A percentile compares a stretch with the other conserved stretches of the same genome.
Conservation (phyloP, 2,888 invertebrate species). For the Allygus modestus region DNA sequence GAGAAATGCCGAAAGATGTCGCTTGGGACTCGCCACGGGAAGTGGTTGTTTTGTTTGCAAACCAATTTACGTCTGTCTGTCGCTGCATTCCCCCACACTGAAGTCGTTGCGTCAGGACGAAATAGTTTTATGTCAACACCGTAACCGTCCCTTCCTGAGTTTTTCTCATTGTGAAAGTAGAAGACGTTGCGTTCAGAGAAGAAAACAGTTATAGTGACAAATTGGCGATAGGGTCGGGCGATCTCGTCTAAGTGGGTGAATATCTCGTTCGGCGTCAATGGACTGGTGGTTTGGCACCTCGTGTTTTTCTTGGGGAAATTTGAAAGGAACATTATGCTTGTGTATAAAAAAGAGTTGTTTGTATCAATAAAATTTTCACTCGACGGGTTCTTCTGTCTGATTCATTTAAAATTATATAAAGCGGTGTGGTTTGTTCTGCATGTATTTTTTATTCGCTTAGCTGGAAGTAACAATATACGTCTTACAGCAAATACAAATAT, state of each 20-base stretch:
- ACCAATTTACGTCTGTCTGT: constrained; percentile 24
- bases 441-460: too few species aligned
- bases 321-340: not conserved
- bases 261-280: constrained; percentile 27
- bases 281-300: not conserved
- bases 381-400: not conserved
- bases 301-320: not conserved
- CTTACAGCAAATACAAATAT: too few species aligned
- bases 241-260: constrained; percentile 2
- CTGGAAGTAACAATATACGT: too few species aligned
- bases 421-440: too few species aligned
- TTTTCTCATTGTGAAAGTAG: not conserved
- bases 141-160: not conserved
- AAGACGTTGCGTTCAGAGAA: not conserved
- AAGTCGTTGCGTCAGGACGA: not conserved
- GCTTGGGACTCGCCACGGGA: not conserved
- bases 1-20: constrained; percentile 12
- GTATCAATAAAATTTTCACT: not conserved
- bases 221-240: constrained; percentile 23
- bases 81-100: not conserved
- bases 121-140: not conserved
- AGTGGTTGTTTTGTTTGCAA: constrained; percentile 25
- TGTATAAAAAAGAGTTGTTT: not conserved
- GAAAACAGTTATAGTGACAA: not conserved
- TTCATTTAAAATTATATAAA: too few species aligned